Evolutionary conservation across 2,888 invertebrate genomes (phyloP), one percentile per base, ranked within the genome.

Genomic region (Masnerella sp.): DNA sequence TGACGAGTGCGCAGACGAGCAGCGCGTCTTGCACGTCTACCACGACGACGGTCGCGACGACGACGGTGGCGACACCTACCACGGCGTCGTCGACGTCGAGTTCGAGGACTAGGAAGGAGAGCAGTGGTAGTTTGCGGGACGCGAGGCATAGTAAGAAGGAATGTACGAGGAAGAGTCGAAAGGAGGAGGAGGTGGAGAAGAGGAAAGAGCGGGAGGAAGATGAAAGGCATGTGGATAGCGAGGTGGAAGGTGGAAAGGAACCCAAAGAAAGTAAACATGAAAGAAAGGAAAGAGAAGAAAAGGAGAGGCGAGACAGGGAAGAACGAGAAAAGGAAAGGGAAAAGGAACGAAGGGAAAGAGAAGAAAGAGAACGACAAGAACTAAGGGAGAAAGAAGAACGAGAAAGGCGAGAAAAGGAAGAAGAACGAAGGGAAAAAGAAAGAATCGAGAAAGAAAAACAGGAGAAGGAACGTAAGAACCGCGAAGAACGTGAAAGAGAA

Each of bases 401-500:
- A 11, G 77, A 75, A 58, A 79, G 78, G 28, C 20, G 65, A 43
- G 59, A 70, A 42, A 58, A 51, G 12, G 67, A 67, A n/a, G 74
- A 78, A 74, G 86, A 81, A 75, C 83, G 79, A 74, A 79, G 79
- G 30, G 81, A 81, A 79, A 85, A 78, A 81, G 83, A 81, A 69
- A 71, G 83, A 79, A 64, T 74, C 83, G 81, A 85, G 77, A 87
- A 86, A 72, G 88, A 36, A n/a, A 36, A 36, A n/a, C 36, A 36
- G 34, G 88, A 87, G 65, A 86, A 83, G 45, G 83, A 83, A 42
- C 78, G 83, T 25, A 70, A 82, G 40, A 85, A 86, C 12, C 77
- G 81, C 5, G 83, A 81, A 34, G 84, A n/a, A n/a, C n/a, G n/a
- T n/a, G 81, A 84, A 18, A 80, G 80, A 2, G 83, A 84, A 77